Conservation (phyloP, 64 coral and sea anemone genomes). For the Pocillopora verrucosa region DNA sequence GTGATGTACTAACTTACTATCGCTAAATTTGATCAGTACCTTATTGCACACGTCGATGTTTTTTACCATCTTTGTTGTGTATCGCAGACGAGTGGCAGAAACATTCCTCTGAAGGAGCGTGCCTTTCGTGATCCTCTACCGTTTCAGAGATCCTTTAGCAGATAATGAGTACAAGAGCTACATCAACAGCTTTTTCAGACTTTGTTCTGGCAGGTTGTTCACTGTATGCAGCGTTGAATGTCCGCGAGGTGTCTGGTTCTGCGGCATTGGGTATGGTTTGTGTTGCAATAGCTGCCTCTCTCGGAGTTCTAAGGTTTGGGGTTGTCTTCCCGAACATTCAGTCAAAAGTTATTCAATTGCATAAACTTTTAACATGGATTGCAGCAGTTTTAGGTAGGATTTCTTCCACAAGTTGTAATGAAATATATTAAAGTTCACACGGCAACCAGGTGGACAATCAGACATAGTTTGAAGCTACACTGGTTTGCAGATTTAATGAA, state of each 20-base stretch:
- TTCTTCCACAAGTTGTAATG: not conserved
- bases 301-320: constrained; percentile 77
- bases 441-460: too few species aligned
- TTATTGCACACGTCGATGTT: too few species aligned
- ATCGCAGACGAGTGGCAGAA: too few species aligned
- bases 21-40: too few species aligned
- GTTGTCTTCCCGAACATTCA: constrained; percentile 44
- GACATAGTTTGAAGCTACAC: too few species aligned
- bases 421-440: too few species aligned
- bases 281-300: constrained; percentile 68
- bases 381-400: constrained; percentile 75
- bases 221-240: constrained; percentile 47
- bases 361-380: constrained; percentile 65
- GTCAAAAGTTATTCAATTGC: constrained; percentile 56
- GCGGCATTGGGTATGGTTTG: constrained; percentile 58
- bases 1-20: too few species aligned
- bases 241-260: constrained; percentile 32
- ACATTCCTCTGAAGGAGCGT: too few species aligned
- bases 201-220: constrained; percentile 63
- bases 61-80: too few species aligned
- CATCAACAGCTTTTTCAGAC: constrained; percentile 80
- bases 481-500: too few species aligned
- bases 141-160: not conserved
- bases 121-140: not conserved
- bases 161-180: not conserved